Evolutionary conservation across 2,888 invertebrate species (phyloP), one percentile per base, ranked within the genome.

Genomic region (Zelleria hepariella): DNA sequence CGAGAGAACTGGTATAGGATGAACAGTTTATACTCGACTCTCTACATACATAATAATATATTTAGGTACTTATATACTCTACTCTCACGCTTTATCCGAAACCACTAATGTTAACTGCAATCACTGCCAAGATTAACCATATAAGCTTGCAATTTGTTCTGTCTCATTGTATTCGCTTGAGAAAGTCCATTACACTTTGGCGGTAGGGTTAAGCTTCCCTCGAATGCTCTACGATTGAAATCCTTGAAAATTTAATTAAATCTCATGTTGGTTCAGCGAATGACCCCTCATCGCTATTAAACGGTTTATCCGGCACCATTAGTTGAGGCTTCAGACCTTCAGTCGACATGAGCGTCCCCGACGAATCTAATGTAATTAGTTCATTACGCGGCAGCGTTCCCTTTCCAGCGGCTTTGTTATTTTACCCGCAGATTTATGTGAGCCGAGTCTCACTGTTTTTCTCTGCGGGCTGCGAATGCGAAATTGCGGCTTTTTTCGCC

Each of bases 281-380:
- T 42, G 32, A 42, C 32, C 32, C 32, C 32, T 42, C 32, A 42
- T 49, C 18, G 21, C 32, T 56, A 56, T 48, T 48, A 57, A 57
- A 48, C 57, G 47, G 47, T 57, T 57, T 57, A 57, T 57, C 57
- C 32, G 15, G n/a, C 10, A 8, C 57, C 24, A 48, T 56, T 56
- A 32, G 56, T 26, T 24, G 54, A 53, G 53, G 26, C 21, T 51
- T 18, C 54, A 24, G 32, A 42, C 8, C 10, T 54, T 10, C 25
- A 78, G 73, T 72, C 73, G 73, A 42, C 54, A 56, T 56, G 15
- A 18, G 42, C 74, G 72, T 76, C 74, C 72, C 72, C 42, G 7
- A 56, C 70, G 72, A 74, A 73, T 71, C 78, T 85, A 86, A 86
- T 86, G 84, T 85, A 82, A 86, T 86, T 86, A 84, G 82, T 81